phyloP scores from a whole-genome alignment of 2,888 invertebrate genomes.

The Octodonta nipae region DNA sequence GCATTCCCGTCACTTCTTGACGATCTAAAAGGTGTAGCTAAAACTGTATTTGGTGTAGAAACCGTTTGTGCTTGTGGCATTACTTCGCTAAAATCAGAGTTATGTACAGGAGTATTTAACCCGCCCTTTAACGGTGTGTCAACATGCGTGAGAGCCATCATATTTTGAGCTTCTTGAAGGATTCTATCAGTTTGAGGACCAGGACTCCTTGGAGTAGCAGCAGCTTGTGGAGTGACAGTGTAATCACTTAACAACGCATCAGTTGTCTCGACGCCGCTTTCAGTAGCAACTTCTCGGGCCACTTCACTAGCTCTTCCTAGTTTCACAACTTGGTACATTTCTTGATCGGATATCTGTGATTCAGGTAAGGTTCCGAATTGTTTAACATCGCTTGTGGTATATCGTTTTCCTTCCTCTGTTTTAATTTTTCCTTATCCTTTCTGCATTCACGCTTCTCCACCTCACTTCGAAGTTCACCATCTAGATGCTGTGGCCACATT shows the following conservation, averaged over 20 bases:
- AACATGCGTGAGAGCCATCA: slow-evolving; percentile 94
- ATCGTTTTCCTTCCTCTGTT: slow-evolving; percentile 90
- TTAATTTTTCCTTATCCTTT: slow-evolving; percentile 89
- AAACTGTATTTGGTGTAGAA: slow-evolving; percentile 81
- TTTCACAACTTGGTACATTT: slow-evolving; percentile 83
- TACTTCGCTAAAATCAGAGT: slow-evolving; percentile 76
- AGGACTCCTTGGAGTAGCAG: slow-evolving; percentile 73
- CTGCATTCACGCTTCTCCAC: slow-evolving; percentile 86
- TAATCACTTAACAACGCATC: slow-evolving; percentile 86
- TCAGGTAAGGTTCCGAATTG: slow-evolving; percentile 86
- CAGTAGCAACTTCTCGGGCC: slow-evolving; percentile 76
- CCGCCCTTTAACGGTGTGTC: slow-evolving; percentile 96
- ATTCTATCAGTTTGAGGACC: slow-evolving; percentile 70
- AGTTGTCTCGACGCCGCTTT: slow-evolving; percentile 62
- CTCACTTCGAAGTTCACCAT: slow-evolving; percentile 80
- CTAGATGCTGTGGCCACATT: slow-evolving; percentile 81
- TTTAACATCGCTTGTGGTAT: slow-evolving; percentile 81
- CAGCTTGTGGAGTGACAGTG: slow-evolving; percentile 57
- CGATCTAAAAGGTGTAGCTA: slow-evolving; percentile 73
- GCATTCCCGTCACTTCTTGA: slow-evolving; percentile 50
- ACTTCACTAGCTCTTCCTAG: slow-evolving; percentile 81
- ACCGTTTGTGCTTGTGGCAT: slow-evolving; percentile 57
- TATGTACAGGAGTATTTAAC: slow-evolving; percentile 80
- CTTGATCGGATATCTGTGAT: slow-evolving; percentile 92
- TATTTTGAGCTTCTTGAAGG: slow-evolving; percentile 92